A percentile compares a stretch with the other conserved stretches of the same genome.
These are phyloP conservation scores for Nipponia nippon DNA, from an alignment of 2,113 vertebrate genomes.

Conservation along the genomic window DNA sequence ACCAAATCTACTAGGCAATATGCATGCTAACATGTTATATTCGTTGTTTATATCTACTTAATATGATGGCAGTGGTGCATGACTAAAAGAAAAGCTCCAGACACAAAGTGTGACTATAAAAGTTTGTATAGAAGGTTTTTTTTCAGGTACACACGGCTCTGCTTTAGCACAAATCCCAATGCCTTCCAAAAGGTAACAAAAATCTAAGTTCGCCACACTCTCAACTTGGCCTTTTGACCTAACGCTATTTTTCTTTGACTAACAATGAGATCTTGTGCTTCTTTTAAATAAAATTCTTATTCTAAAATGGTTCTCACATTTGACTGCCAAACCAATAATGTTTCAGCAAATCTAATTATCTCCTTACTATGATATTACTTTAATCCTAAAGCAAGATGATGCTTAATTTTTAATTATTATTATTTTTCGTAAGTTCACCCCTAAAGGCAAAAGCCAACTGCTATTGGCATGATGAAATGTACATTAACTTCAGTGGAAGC, in stretches of 20 bases:
- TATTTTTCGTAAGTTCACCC: not conserved
- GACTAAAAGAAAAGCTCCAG: not conserved
- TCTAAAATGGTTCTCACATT: not conserved
- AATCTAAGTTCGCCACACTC: not conserved
- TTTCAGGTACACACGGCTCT: not conserved
- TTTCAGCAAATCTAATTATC: not conserved
- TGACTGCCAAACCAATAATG: not conserved
- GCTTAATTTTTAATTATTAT: not conserved
- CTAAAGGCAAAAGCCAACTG: not conserved
- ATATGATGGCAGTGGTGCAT: not conserved
- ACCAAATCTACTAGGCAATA: not conserved
- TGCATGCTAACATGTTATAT: not conserved
- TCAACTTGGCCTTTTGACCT: not conserved
- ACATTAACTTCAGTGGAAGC: not conserved
- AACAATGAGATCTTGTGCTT: not conserved
- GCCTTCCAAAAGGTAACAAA: not conserved
- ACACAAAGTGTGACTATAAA: not conserved
- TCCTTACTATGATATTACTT: not conserved
- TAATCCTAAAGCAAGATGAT: not conserved
- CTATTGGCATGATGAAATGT: not conserved
- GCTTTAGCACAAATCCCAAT: not conserved
- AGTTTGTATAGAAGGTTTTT: not conserved
- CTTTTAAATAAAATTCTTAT: not conserved
- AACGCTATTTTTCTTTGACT: not conserved
- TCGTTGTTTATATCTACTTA: not conserved